These are phyloP conservation scores for Phalacrocorax pelagicus DNA, from an alignment of 2,113 vertebrate genomes.

Conservation along the genomic window DNA sequence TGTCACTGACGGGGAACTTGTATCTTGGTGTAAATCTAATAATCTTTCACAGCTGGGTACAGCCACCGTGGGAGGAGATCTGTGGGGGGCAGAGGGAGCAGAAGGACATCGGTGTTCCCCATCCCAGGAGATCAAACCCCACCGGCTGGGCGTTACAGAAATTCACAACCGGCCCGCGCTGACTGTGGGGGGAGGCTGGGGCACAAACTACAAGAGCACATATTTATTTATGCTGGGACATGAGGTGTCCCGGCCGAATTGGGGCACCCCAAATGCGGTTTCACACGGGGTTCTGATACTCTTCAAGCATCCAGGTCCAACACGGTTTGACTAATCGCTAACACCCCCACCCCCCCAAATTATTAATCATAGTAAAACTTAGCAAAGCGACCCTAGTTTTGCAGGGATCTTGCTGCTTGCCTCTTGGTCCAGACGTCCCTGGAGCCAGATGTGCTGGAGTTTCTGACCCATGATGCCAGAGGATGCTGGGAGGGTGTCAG, in stretches of 20 bases:
- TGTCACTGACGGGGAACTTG: neutral
- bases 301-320: neutral
- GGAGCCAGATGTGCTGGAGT: neutral
- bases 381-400: neutral
- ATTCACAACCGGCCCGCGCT: accelerated
- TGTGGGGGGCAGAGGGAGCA: neutral
- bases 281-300: neutral
- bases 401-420: neutral
- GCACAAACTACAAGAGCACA: neutral
- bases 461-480: neutral
- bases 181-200: neutral
- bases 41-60: accelerated
- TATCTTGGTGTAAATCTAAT: neutral
- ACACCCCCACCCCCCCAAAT: neutral
- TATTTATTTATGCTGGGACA: neutral
- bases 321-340: neutral
- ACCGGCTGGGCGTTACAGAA: neutral
- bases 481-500: neutral
- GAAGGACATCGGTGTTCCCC: neutral
- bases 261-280: neutral
- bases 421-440: neutral
- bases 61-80: neutral
- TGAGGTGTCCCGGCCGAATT: neutral
- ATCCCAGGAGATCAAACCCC: neutral
- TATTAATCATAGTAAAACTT: neutral